A percentile compares a stretch with the other conserved stretches of the same genome.
Evolutionary conservation across 92 coral and sea anemone species (phyloP).

Genomic region (Siderastrea radians): DNA sequence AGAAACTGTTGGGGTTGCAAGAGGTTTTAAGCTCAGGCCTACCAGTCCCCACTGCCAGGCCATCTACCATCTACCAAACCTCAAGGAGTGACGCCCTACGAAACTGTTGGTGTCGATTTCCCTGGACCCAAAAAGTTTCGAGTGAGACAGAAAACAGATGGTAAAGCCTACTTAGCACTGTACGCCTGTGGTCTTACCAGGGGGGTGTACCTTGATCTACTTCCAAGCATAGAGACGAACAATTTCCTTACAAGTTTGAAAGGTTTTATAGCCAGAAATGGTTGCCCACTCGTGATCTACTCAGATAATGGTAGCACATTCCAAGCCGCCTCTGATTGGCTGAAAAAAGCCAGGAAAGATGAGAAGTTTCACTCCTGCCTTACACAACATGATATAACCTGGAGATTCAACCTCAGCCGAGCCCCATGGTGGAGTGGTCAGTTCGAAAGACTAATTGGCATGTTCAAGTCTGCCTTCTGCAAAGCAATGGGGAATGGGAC

Average conservation of each 20-base stretch:
- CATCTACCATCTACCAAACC: background rate
- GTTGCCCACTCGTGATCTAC: constrained; percentile 19
- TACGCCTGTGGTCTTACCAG: constrained; percentile 13
- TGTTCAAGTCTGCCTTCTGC: background rate
- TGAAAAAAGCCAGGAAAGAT: constrained; percentile 10
- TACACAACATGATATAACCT: background rate
- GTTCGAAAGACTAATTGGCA: background rate
- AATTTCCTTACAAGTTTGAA: constrained; percentile 5
- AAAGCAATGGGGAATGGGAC: background rate
- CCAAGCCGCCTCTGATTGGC: constrained; percentile 23
- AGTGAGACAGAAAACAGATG: background rate
- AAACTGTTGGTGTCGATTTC: background rate
- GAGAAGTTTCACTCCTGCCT: constrained; percentile 18
- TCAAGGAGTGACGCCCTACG: constrained; percentile 3
- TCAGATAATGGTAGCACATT: constrained; percentile 9
- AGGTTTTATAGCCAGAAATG: constrained; percentile 26
- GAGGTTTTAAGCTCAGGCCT: constrained; percentile 8
- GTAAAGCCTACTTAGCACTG: constrained; percentile 7
- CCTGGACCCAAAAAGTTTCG: background rate
- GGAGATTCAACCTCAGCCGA: constrained; percentile 20
- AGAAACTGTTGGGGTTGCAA: constrained; percentile 16
- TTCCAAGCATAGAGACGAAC: background rate
- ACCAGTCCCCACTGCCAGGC: constrained; percentile 29
- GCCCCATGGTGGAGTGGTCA: constrained; percentile 32
- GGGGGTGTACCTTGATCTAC: background rate